Evolutionary conservation across 2,113 vertebrate species (phyloP).

Genomic region (Bufo bufo): DNA sequence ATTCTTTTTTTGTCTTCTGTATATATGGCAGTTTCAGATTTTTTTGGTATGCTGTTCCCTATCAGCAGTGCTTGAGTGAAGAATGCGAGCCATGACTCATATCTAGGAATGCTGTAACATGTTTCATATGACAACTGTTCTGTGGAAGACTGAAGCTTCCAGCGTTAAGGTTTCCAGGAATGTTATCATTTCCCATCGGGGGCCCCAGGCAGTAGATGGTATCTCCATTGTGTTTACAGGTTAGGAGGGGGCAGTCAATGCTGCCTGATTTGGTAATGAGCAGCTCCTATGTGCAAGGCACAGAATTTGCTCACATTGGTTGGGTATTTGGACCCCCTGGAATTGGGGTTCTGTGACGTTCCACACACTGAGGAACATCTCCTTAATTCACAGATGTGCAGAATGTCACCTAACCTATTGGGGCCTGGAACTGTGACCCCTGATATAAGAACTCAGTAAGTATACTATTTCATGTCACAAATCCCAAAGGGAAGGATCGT

Average conservation of each 20-base stretch:
- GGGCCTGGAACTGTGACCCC: too few relatives aligned
- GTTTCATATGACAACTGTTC: background rate
- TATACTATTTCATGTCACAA: too few relatives aligned
- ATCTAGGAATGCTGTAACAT: background rate
- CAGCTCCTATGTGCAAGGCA: background rate
- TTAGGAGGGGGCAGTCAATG: background rate
- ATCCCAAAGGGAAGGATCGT: too few relatives aligned
- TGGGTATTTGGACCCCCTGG: too few relatives aligned
- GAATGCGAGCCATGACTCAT: constrained; percentile 5
- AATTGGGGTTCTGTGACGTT: too few relatives aligned
- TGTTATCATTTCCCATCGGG: background rate
- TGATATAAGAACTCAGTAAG: too few relatives aligned
- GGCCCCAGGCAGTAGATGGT: background rate
- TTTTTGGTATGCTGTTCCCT: background rate
- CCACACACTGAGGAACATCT: too few relatives aligned
- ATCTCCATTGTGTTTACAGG: background rate
- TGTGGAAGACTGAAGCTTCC: too few relatives aligned
- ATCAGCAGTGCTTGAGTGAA: background rate
- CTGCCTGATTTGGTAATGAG: background rate
- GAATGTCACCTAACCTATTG: too few relatives aligned
- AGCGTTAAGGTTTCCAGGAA: background rate
- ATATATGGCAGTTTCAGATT: background rate
- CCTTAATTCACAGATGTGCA: too few relatives aligned
- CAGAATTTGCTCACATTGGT: too few relatives aligned
- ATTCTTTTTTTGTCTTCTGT: background rate